Evolutionary conservation across 2,888 invertebrate species (phyloP), one percentile per base, ranked within the genome.

Genomic region (Athripsodes cinereus): DNA sequence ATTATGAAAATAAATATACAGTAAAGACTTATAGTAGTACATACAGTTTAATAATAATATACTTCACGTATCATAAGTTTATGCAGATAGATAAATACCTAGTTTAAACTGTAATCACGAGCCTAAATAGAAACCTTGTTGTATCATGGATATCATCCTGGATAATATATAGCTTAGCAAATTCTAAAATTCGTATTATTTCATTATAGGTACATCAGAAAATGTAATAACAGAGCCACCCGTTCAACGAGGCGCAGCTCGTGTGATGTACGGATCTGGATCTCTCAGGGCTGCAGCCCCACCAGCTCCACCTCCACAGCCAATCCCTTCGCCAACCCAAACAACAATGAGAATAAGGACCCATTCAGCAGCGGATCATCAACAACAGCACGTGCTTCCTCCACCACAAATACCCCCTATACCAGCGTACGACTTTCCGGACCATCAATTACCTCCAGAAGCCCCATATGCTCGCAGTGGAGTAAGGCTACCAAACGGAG

Each of bases 231-330:
- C 71, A n/a, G 78, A 79, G 55, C 74, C 78, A 1, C 78, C 78
- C 1, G 76, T 78, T 66, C 80, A 80, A 66, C 79, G 74, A 34
- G 79, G 79, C 68, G 71, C 82, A 66, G 73, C 80, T 63, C 72
- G 81, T 22, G 81, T 81, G 67, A 80, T 81, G 74, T 79, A 75
- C 65, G 81, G 81, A 49, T 80, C 81, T 8, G 80, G 80, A 53
- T 76, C 76, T 46, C 67, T 80, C 62, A 69, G 83, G 65, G 69
- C 74, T 63, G 70, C 79, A 63, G 67, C 72, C 62, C 67, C 72
- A 66, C 72, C 80, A 63, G 62, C 70, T 59, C 64, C 75, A 67
- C 72, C 10, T 68, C 76, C 51, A 19, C 53, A 56, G 63, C 50
- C 58, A 35, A 47, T 55, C 11, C 58, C 51, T 58, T 55, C 57